Evolutionary conservation across 2,888 invertebrate genomes (phyloP).

Genomic region (Rhorus exstirpatorius): DNA sequence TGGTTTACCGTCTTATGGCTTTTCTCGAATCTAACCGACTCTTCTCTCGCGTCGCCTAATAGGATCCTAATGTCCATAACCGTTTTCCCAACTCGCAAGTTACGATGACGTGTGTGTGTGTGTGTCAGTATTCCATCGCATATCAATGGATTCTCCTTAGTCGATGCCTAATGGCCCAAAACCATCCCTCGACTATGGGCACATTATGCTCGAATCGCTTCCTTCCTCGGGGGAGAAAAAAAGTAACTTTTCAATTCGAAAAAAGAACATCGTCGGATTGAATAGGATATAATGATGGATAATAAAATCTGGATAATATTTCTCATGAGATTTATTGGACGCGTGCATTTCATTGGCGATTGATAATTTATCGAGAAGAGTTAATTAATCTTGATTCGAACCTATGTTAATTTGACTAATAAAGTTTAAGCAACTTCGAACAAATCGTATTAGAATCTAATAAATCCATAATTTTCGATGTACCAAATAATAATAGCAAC

Average conservation of each 20-base stretch:
- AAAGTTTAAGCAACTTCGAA: too few relatives aligned
- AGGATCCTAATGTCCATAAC: constrained; percentile 77
- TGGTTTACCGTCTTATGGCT: constrained; percentile 40
- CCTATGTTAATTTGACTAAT: too few relatives aligned
- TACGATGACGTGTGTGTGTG: constrained; percentile 33
- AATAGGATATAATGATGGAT: background rate
- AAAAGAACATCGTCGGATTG: background rate
- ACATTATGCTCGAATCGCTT: constrained; percentile 17
- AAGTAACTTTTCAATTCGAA: background rate
- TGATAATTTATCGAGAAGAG: too few relatives aligned
- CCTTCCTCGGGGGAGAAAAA: background rate
- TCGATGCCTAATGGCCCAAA: constrained; percentile 53
- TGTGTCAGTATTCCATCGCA: constrained; percentile 17
- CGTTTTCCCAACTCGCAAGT: constrained; percentile 66
- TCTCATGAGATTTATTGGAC: background rate
- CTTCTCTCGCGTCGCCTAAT: constrained; percentile 66
- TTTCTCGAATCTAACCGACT: constrained; percentile 2
- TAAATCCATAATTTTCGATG: too few relatives aligned
- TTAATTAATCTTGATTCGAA: too few relatives aligned
- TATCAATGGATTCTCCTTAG: constrained; percentile 48
- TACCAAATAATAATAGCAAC: background rate
- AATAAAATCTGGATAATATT: background rate
- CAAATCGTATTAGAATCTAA: too few relatives aligned
- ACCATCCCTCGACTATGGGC: constrained; percentile 15
- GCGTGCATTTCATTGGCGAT: too few relatives aligned